Conservation (phyloP, 2,888 invertebrate species). For the Sinodicranocentrus sp. region DNA sequence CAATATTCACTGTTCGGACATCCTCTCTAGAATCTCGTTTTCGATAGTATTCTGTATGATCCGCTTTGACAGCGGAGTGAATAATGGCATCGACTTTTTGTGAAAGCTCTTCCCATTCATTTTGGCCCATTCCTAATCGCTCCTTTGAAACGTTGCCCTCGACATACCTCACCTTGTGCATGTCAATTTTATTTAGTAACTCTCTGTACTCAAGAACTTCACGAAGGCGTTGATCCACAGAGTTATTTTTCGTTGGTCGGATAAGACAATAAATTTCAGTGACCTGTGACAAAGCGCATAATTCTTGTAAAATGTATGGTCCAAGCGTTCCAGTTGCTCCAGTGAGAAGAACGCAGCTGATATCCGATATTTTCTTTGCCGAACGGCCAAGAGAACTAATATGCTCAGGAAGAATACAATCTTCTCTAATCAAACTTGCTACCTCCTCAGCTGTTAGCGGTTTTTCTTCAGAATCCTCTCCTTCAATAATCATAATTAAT, state of each 20-base stretch:
- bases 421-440: conserved; percentile 27
- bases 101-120: not conserved
- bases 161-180: not conserved
- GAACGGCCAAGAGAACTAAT: conserved; percentile 5
- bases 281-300: conserved; percentile 15
- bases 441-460: conserved; percentile 30
- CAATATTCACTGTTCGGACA: conserved; percentile 18
- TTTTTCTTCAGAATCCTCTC: not conserved
- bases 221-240: not conserved
- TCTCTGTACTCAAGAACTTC: not conserved
- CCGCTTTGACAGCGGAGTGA: conserved; percentile 14
- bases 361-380: not conserved
- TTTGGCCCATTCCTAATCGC: not conserved
- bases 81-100: conserved; percentile 1
- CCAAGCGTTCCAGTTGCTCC: conserved; percentile 49
- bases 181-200: not conserved
- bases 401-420: conserved; percentile 46
- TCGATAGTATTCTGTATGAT: conserved; percentile 19
- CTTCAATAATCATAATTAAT: conserved; percentile 43
- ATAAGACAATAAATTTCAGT: conserved; percentile 37
- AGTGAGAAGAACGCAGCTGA: conserved; percentile 30
- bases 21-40: not conserved
- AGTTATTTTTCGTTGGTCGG: not conserved
- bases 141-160: not conserved
- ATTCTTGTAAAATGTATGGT: conserved; percentile 42